Percentiles rank a stretch among this genome's conserved stretches.
Conservation (phyloP, 2,888 invertebrate species). For the Lampropteryx suffumata region DNA sequence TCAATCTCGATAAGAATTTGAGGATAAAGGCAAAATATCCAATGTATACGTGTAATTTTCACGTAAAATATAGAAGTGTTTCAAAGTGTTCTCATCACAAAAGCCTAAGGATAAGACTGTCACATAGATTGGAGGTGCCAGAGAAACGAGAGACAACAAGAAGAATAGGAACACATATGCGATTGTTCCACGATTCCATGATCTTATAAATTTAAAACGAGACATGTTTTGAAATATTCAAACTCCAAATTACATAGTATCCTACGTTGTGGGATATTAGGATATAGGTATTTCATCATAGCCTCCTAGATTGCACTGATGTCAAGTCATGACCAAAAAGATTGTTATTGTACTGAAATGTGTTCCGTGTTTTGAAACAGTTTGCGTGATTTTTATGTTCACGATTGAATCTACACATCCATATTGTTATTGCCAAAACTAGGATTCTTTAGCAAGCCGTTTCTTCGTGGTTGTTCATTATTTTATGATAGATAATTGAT, state of each 20-base stretch:
- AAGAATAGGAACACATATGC: conserved; percentile 48
- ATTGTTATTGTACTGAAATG: conserved; percentile 1
- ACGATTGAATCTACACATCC: neutral
- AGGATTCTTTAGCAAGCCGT: too few species aligned
- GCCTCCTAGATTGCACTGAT: conserved; percentile 10
- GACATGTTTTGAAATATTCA: neutral
- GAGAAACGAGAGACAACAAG: conserved; percentile 49
- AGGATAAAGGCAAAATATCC: neutral
- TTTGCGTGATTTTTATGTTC: neutral
- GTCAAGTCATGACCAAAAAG: neutral
- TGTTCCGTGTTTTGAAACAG: conserved; percentile 2
- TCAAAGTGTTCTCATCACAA: conserved; percentile 57
- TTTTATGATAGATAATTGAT: too few species aligned
- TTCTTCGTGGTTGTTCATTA: too few species aligned
- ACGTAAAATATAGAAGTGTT: conserved; percentile 46
- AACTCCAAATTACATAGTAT: too few species aligned
- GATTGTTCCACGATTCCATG: conserved; percentile 36
- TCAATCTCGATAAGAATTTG: neutral
- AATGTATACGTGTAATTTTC: conserved; percentile 4
- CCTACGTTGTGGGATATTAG: too few species aligned
- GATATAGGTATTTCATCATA: neutral
- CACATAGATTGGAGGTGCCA: conserved; percentile 60
- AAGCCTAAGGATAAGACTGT: conserved; percentile 46
- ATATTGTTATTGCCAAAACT: too few species aligned
- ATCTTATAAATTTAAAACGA: conserved; percentile 6